A percentile compares a stretch with the other conserved stretches of the same genome.
phyloP scores from a whole-genome alignment of 2,113 vertebrate species.

The Eira barbara region DNA sequence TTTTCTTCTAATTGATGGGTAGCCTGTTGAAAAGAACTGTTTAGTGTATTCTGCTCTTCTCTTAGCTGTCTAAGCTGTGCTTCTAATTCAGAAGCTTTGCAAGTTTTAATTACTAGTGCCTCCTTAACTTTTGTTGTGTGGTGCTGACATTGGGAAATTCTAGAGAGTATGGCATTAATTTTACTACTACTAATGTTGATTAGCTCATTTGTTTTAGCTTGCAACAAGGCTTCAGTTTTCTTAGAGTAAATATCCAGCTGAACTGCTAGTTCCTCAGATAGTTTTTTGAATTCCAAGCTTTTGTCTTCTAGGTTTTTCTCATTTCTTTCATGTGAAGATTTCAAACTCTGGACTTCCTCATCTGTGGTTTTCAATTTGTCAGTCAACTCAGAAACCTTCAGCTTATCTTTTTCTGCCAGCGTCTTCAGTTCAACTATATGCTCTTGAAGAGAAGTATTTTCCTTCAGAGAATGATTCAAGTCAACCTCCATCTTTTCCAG shows the following conservation, averaged over 20 bases:
- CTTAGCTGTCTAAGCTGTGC: constrained; percentile 82
- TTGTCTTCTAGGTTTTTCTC: constrained; percentile 85
- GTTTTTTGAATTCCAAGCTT: constrained; percentile 78
- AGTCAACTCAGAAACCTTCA: constrained; percentile 80
- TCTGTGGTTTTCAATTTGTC: constrained; percentile 81
- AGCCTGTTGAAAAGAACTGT: constrained; percentile 85
- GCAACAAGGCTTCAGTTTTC: constrained; percentile 82
- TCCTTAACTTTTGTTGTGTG: constrained; percentile 83
- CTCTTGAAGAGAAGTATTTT: constrained; percentile 86
- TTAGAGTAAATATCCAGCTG: constrained; percentile 83
- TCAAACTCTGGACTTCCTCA: constrained; percentile 81
- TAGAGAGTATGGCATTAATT: constrained; percentile 78
- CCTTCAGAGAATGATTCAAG: constrained; percentile 84
- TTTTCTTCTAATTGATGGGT: constrained; percentile 88
- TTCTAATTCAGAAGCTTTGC: constrained; percentile 87
- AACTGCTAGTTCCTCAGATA: constrained; percentile 75
- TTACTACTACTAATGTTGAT: constrained; percentile 82
- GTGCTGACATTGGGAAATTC: constrained; percentile 84
- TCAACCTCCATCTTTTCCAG: constrained; percentile 86
- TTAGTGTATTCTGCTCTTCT: constrained; percentile 84
- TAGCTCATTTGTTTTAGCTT: constrained; percentile 83
- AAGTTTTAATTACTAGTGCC: constrained; percentile 78
- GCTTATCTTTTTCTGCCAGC: constrained; percentile 82
- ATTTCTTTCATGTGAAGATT: constrained; percentile 81
- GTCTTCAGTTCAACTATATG: constrained; percentile 79